A percentile compares a stretch with the other conserved stretches of the same genome.
Evolutionary conservation across 2,797 vertebrate genomes (phyloP).

Genomic region (Leptoclinus maculatus): DNA sequence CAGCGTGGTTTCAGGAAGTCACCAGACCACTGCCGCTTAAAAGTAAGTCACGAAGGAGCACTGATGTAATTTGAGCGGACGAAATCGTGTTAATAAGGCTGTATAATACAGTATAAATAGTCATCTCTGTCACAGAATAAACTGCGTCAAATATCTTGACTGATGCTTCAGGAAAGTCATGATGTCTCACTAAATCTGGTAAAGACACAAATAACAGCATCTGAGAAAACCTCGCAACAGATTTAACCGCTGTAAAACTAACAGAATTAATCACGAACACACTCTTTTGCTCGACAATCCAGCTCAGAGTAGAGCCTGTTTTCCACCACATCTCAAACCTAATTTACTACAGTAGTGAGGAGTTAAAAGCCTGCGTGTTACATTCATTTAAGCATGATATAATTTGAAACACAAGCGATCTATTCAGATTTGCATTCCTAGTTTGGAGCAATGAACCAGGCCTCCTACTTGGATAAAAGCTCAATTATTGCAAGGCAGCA

Average conservation of each 20-base stretch:
- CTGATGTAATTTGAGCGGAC: background rate
- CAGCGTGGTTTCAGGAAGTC: background rate
- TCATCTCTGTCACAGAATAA: background rate
- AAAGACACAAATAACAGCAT: background rate
- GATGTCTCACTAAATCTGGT: background rate
- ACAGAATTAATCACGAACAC: background rate
- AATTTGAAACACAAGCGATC: conserved; percentile 31
- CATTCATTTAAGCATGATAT: conserved; percentile 53
- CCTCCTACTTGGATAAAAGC: conserved; percentile 56
- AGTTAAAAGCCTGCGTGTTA: conserved; percentile 28
- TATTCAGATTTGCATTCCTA: conserved; percentile 49
- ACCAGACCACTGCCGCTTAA: background rate
- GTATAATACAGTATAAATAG: background rate
- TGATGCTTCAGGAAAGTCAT: background rate
- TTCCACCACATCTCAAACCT: conserved; percentile 38
- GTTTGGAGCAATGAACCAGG: conserved; percentile 40
- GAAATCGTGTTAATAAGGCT: background rate
- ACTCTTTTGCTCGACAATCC: conserved; percentile 17
- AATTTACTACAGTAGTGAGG: conserved; percentile 19
- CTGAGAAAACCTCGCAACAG: conserved; percentile 1
- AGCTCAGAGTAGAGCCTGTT: background rate
- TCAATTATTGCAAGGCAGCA: conserved; percentile 40
- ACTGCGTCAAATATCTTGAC: background rate
- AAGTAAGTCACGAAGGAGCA: background rate
- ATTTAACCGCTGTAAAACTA: background rate